Percentiles rank a stretch among this genome's conserved stretches.
phyloP scores from a whole-genome alignment of 1,140 invertebrate species.

The Hestina assimilis region DNA sequence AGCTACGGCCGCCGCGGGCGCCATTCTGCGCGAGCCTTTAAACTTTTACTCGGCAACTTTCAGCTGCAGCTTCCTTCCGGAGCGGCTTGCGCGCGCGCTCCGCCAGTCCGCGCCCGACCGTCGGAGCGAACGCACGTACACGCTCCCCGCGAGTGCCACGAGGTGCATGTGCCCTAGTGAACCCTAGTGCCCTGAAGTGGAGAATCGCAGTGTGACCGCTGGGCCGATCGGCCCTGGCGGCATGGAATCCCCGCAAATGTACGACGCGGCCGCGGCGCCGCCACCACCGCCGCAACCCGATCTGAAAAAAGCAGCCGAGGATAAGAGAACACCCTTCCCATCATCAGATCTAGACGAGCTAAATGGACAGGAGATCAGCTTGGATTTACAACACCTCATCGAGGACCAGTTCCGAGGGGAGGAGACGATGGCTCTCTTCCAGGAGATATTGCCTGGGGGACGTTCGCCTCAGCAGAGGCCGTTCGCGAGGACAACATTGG shows the following conservation, averaged over 20 bases:
- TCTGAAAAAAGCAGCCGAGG: slow-evolving; percentile 68
- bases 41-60: slow-evolving; percentile 70
- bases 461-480: slow-evolving; percentile 76
- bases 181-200: slow-evolving; percentile 71
- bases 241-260: slow-evolving; percentile 87
- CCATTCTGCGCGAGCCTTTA: slow-evolving; percentile 42
- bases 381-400: slow-evolving; percentile 92
- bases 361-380: slow-evolving; percentile 91
- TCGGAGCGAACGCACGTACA: slow-evolving; percentile 53
- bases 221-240: slow-evolving; percentile 73
- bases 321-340: slow-evolving; percentile 81
- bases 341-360: slow-evolving; percentile 90
- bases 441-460: slow-evolving; percentile 86
- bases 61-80: slow-evolving; percentile 72
- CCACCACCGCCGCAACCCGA: slow-evolving; percentile 77
- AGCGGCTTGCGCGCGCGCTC: slow-evolving; percentile 57
- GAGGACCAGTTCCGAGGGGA: slow-evolving; percentile 92
- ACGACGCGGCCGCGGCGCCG: slow-evolving; percentile 79
- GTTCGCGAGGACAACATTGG: slow-evolving; percentile 83
- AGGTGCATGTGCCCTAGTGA: slow-evolving; percentile 66
- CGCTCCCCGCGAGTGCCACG: slow-evolving; percentile 42
- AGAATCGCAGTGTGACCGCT: slow-evolving; percentile 67
- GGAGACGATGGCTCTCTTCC: slow-evolving; percentile 84
- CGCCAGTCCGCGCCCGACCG: slow-evolving; percentile 58
- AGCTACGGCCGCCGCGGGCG: background rate